Evolutionary conservation across 2,113 vertebrate species (phyloP).

Genomic region (Uria lomvia): DNA sequence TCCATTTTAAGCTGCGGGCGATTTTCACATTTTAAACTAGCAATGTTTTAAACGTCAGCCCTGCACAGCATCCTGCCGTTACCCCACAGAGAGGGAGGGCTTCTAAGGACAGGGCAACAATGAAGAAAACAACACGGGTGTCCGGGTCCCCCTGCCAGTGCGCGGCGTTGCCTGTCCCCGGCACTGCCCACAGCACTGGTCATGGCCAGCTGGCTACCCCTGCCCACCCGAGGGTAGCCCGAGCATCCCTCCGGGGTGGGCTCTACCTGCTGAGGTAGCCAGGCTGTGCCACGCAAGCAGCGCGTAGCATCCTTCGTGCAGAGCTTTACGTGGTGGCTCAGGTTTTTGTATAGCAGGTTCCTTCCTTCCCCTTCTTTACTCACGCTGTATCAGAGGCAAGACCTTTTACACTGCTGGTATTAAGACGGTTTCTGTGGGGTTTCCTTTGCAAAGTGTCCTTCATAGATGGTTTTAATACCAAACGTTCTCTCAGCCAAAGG

Average conservation of each 20-base stretch:
- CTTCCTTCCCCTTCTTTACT: not conserved
- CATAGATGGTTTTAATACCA: not conserved
- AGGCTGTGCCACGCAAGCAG: not conserved
- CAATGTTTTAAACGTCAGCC: not conserved
- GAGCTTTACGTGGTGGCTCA: not conserved
- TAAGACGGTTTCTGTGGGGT: not conserved
- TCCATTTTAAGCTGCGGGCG: not conserved
- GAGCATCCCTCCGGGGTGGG: not conserved
- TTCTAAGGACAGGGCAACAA: fast-evolving
- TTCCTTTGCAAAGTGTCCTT: not conserved
- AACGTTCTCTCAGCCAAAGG: not conserved
- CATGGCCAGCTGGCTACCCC: not conserved
- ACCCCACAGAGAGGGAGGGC: not conserved
- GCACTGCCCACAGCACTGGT: not conserved
- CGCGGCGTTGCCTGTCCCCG: not conserved
- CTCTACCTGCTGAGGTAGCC: not conserved
- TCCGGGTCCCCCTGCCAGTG: fast-evolving
- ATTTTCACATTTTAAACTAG: not conserved
- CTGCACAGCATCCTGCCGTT: not conserved
- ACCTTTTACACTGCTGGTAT: not conserved
- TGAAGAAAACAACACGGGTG: not conserved
- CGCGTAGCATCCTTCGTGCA: not conserved
- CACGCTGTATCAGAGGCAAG: not conserved
- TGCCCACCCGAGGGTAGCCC: not conserved
- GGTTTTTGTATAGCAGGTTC: not conserved